A percentile compares a stretch with the other conserved stretches of the same genome.
Evolutionary conservation across 1,140 invertebrate species (phyloP).

Genomic region (Thaumetopoea pityocampa): DNA sequence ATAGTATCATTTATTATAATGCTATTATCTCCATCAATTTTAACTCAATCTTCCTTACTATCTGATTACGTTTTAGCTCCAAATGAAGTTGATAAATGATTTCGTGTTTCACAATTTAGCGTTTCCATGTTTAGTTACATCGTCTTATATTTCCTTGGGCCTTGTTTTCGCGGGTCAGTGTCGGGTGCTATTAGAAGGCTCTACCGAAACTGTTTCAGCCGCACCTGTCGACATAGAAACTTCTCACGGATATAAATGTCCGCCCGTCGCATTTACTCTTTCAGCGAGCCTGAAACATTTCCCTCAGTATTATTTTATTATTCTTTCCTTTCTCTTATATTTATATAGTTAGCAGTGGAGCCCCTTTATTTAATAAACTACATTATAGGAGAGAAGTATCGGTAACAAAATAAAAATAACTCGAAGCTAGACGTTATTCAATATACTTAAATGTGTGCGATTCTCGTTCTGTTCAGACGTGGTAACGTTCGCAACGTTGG

Average conservation of each 20-base stretch:
- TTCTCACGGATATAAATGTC: constrained; percentile 35
- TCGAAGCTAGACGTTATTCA: too few relatives aligned
- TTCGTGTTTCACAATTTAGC: constrained; percentile 16
- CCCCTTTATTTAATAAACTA: too few relatives aligned
- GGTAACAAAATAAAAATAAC: too few relatives aligned
- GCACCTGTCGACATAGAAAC: constrained; percentile 38
- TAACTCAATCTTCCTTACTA: constrained; percentile 1
- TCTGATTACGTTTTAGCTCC: constrained; percentile 12
- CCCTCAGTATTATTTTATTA: constrained; percentile 24
- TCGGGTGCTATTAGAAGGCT: constrained; percentile 12
- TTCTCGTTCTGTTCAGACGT: too few relatives aligned
- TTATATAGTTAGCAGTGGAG: background rate
- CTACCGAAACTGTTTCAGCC: constrained; percentile 28
- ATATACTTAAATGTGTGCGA: too few relatives aligned
- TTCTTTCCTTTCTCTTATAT: constrained; percentile 22
- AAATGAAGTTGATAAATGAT: constrained; percentile 19
- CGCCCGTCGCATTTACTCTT: constrained; percentile 39
- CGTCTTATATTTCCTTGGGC: constrained; percentile 14
- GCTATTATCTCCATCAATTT: background rate
- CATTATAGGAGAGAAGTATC: too few relatives aligned
- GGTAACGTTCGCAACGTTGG: too few relatives aligned
- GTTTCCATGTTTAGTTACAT: constrained; percentile 8
- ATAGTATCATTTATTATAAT: background rate
- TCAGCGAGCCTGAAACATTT: constrained; percentile 22
- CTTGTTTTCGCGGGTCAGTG: constrained; percentile 14